phyloP scores from a whole-genome alignment of 2,888 invertebrate species.

The Nezara viridula region DNA sequence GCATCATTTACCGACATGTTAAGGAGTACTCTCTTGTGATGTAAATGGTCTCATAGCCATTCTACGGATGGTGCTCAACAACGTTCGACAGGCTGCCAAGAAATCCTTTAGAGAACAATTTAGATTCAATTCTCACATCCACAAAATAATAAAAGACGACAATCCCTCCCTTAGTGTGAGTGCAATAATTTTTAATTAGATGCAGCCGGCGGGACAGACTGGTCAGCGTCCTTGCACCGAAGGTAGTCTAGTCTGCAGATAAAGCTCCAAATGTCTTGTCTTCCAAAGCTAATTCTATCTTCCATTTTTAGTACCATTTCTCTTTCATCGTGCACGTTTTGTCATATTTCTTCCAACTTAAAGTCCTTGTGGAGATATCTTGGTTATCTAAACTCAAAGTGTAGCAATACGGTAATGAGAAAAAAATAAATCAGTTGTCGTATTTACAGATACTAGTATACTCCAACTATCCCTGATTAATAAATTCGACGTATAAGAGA shows the following conservation, averaged over 20 bases:
- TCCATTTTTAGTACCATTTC: background rate
- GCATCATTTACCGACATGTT: background rate
- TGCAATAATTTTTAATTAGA: constrained; percentile 46
- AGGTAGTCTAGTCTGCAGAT: constrained; percentile 42
- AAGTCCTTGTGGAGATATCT: too few relatives aligned
- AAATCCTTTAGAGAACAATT: background rate
- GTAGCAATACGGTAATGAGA: too few relatives aligned
- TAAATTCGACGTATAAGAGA: too few relatives aligned
- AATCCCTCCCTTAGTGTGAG: background rate
- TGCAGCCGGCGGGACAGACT: constrained; percentile 14
- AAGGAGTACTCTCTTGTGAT: background rate
- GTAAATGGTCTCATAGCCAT: background rate
- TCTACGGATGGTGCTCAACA: background rate
- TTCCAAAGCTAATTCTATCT: background rate
- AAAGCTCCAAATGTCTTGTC: constrained; percentile 3
- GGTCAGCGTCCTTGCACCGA: constrained; percentile 40
- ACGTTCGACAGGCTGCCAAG: background rate
- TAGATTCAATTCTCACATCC: background rate
- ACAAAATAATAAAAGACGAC: background rate
- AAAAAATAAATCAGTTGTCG: too few relatives aligned
- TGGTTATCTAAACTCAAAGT: too few relatives aligned
- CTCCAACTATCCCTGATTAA: too few relatives aligned
- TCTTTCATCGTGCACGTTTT: too few relatives aligned
- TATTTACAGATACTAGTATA: too few relatives aligned
- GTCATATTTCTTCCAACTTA: too few relatives aligned